Evolutionary conservation across 2,797 vertebrate species (phyloP), one percentile per base, ranked within the genome.

Genomic region (Gallirallus australis): DNA sequence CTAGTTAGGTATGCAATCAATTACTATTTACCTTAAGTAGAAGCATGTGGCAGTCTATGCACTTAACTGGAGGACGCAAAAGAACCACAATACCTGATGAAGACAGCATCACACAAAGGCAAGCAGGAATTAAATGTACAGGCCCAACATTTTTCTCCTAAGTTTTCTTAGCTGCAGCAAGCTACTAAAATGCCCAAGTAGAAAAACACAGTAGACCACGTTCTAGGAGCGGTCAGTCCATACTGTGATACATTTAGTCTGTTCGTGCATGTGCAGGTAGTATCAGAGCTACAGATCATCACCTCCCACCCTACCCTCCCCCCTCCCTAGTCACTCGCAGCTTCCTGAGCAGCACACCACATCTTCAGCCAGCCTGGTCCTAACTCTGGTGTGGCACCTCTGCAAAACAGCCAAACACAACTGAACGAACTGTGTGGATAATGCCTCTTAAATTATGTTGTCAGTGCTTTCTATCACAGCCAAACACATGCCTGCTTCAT

Each of bases 401-500:
- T 4, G 5, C 21, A 45, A 56, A 81, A 50, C 1, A 0, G 8
- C 31, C 24, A 77, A 72, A 31, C 0, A 0, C 7, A 11, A 19
- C 30, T 27, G 35, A 40, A 37, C 0, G 1, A 52, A 45, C 27
- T 4, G 4, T 4, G 8, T 33, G 61, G 37, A 3, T 10, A 20
- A 9, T 1, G 8, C 13, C 28, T 30, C 21, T 7, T 23, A 48
- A 6, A 48, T 48, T 23, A 23, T 23, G 21, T 23, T 48, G 21
- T 48, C 21, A 48, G 47, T 12, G 13, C 47, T 48, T 15, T 30
- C 12, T 45, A 50, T 35, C 35, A 50, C 3, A 3, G 40, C 23
- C 27, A 21, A 61, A 35, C 1, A 0, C 0, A 0, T 27, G 57
- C 2, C 4, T 28, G 33, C 45, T 77, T n/a, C 27, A 61, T 8